Base-by-base conservation (phyloP, 2,888 invertebrate genomes). In the Euplagia quadripunctaria region DNA sequence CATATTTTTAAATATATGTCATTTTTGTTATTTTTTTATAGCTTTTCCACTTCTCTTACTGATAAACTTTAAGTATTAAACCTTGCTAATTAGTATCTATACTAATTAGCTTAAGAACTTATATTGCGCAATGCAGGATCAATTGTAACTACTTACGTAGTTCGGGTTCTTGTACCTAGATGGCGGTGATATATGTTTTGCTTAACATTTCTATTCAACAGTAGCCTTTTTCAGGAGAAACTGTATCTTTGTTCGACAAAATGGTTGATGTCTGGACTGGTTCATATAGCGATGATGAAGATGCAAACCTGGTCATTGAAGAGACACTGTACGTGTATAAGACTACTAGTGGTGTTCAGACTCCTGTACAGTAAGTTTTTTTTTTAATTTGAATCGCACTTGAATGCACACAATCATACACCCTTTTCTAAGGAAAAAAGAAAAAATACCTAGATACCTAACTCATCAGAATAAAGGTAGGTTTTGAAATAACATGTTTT, bases 301-400 rank as follows among this genome's bases (percentile, higher is more conserved):
- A 65, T 12, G 6, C n/a, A 0, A n/a, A 16, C 1, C 16, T 61
- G 3, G 0, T 52, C 7, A 41, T n/a, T 12, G 71, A 74, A 20
- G 55, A 55, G 14, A 71, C 61, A 1, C 42, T 74, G 9, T 74
- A 71, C 14, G 64, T 74, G 6, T 51, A 68, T 17, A 74, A 68
- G 43, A 68, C 52, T 46, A 64, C 16, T 8, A 3, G 16, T 41
- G 71, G 71, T 9, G 20, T 61, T 3, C 43, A 71, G 17, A 51
- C 71, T 20, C 74, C 74, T 31, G 71, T 74, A 1, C 74, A 74
- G 74, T 74, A 71, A 74, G 74, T 68, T 7, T 61, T 4, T 51
- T 14, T 4, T 51, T n/a, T n/a, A n/a, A 11, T 46, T 46, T 11
- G 46, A n/a, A n/a, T 3, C 3, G 8, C 9, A 52, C 17, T 52